Percentiles rank a stretch among this genome's conserved stretches.
These are phyloP conservation scores for Emydocephalus ijimae DNA, from an alignment of 2,113 vertebrate genomes.

Conservation along the genomic window DNA sequence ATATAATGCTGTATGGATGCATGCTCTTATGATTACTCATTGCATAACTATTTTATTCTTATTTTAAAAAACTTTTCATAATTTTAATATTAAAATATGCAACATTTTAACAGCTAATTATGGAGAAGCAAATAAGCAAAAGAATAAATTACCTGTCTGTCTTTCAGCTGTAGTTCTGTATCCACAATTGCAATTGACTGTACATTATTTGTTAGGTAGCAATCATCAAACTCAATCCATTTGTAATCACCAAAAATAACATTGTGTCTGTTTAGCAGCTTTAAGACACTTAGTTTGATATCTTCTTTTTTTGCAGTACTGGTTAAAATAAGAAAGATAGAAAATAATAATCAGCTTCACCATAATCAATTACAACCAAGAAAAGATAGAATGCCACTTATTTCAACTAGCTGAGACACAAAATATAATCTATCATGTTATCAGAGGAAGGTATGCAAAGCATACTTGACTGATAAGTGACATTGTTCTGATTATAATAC, in stretches of 20 bases:
- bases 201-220: slow-evolving; percentile 84
- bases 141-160: slow-evolving; percentile 65
- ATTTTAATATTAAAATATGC: neutral
- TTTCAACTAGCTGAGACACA: neutral
- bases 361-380: neutral
- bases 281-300: slow-evolving; percentile 72
- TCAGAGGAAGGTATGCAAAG: no score
- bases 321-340: slow-evolving; percentile 22
- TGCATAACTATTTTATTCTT: neutral
- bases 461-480: neutral
- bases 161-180: slow-evolving; percentile 71
- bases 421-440: neutral
- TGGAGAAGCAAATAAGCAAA: neutral
- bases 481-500: neutral
- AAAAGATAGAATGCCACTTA: neutral
- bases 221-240: slow-evolving; percentile 91
- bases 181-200: slow-evolving; percentile 85
- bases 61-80: neutral
- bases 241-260: slow-evolving; percentile 86
- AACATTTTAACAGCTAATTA: neutral
- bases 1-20: neutral
- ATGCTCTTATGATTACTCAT: neutral
- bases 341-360: neutral
- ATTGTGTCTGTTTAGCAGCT: slow-evolving; percentile 82
- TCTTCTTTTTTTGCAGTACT: slow-evolving; percentile 84